Conservation (phyloP, 2,888 invertebrate genomes). For the Drosophila eohydei region DNA sequence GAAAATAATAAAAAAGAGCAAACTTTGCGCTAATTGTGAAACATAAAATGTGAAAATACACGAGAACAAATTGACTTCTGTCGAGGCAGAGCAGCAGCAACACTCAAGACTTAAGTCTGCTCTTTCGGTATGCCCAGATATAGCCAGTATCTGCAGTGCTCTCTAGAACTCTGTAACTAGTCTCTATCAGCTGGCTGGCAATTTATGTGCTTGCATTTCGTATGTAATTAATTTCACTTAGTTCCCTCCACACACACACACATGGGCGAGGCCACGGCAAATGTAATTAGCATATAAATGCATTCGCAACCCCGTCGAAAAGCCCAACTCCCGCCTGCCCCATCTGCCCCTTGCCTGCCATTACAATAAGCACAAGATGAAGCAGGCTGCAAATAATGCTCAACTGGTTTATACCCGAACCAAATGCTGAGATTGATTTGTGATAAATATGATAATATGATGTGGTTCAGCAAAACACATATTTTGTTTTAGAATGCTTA, state of each 20-base stretch:
- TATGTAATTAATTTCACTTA: slow-evolving; percentile 51
- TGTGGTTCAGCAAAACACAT: background rate
- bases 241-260: slow-evolving; percentile 13
- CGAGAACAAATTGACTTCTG: slow-evolving; percentile 8
- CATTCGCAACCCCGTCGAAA: slow-evolving; percentile 56
- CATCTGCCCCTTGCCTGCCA: slow-evolving; percentile 21
- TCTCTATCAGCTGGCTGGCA: slow-evolving; percentile 16
- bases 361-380: slow-evolving; percentile 41
- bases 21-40: slow-evolving; percentile 17
- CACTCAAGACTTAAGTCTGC: slow-evolving; percentile 6
- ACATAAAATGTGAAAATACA: slow-evolving; percentile 13
- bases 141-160: background rate
- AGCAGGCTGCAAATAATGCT: slow-evolving; percentile 5
- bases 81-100: background rate
- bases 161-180: slow-evolving; percentile 28
- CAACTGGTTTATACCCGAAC: slow-evolving; percentile 34
- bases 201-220: slow-evolving; percentile 33
- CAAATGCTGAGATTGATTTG: background rate
- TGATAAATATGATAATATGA: background rate
- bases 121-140: background rate
- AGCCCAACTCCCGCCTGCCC: background rate
- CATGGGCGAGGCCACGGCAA: slow-evolving; percentile 45
- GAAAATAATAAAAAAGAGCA: slow-evolving; percentile 9
- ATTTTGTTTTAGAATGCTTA: background rate
- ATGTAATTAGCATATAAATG: slow-evolving; percentile 72